Evolutionary conservation across 1,140 invertebrate genomes (phyloP), one percentile per base, ranked within the genome.

Genomic region (Lycorma delicatula): DNA sequence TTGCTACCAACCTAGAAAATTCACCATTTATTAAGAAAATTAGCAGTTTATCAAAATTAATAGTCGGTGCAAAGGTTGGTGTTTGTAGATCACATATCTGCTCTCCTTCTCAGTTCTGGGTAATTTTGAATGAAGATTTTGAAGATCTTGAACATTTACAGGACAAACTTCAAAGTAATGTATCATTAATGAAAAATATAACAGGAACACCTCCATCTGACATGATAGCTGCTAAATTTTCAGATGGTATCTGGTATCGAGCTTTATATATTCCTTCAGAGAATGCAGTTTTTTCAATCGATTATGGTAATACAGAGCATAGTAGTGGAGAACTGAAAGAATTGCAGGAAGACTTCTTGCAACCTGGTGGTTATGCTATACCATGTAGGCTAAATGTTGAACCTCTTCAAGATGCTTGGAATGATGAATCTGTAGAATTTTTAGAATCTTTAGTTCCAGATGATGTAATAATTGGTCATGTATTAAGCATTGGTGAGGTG

Each of bases 91-190:
- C 18, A 20, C 41, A 44, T 18, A 22, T 44, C 41, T 44, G 18
- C 18, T 44, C 41, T 9, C 41, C 41, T 20, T 44, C 41, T 44
- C 41, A 44, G 41, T 44, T 44, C 41, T 44, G 41, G 41, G 41
- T 44, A 20, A 22, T 44, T 44, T 22, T 44, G 5, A 44, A 22
- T 44, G 41, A 44, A 20, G 41, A 44, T 22, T 44, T 44, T 18
- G 41, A 44, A 11, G 23, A 18, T 7, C 1, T 16, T 44, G 41
- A 44, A 44, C 7, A 16, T 13, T 44, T 44, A 18, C 41, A 44
- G n/a, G 41, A 44, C 11, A 44, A 22, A 18, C 41, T 44, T 20
- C 41, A 44, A 22, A 44, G 41, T 44, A 20, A 20, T 16, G 41
- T 22, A 20, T 7, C 3, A 44, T 22, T 20, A 5, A 12, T 44